These are phyloP conservation scores for Engraulis encrasicolus DNA, from an alignment of 2,113 vertebrate species.

Conservation along the genomic window DNA sequence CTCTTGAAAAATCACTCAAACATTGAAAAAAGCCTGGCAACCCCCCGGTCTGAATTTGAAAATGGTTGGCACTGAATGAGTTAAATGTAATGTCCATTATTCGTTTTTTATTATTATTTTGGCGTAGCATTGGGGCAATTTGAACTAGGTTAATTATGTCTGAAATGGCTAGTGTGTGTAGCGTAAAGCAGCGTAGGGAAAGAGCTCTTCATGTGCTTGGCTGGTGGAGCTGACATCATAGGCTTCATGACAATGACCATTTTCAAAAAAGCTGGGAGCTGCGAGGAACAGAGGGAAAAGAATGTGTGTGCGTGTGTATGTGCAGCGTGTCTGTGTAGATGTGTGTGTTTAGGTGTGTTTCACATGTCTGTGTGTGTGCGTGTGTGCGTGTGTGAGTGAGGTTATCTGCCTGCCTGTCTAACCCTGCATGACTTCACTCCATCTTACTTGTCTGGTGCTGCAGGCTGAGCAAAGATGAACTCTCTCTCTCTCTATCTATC, in stretches of 20 bases:
- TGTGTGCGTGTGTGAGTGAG: background rate
- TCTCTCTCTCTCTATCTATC: conserved; percentile 27
- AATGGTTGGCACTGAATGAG: too few species aligned
- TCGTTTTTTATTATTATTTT: too few species aligned
- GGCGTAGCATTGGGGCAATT: too few species aligned
- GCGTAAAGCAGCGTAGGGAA: too few species aligned
- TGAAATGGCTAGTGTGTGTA: background rate
- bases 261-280: background rate
- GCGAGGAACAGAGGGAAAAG: background rate
- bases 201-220: background rate
- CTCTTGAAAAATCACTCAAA: too few species aligned
- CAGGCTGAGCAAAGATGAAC: conserved; percentile 29
- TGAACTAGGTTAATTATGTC: background rate
- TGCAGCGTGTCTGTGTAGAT: background rate
- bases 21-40: too few species aligned
- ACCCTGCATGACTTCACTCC: background rate
- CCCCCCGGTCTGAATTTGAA: too few species aligned
- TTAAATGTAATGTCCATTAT: too few species aligned
- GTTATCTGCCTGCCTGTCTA: conserved; percentile 6
- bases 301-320: background rate
- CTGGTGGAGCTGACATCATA: conserved; percentile 19
- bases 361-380: background rate
- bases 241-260: conserved; percentile 6
- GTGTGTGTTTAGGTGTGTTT: background rate
- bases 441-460: conserved; percentile 28